These are phyloP conservation scores for Campylomormyrus tamandua DNA, from an alignment of 2,113 vertebrate species.

Conservation along the genomic window DNA sequence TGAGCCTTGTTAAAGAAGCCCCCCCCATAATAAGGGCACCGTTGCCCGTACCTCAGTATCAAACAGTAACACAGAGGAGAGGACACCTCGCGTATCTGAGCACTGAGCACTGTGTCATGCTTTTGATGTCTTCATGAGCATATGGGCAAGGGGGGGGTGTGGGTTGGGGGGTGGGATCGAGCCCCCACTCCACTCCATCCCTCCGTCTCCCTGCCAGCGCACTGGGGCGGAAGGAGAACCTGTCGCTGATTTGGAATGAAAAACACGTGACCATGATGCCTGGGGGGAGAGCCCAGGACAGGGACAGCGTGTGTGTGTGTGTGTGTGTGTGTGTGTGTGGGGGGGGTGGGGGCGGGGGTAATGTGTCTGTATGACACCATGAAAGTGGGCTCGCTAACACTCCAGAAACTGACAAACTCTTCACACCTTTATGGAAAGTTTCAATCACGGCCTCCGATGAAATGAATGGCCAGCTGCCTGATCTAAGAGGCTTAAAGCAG, in stretches of 20 bases:
- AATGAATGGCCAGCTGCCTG: not conserved
- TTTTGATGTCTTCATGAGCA: conserved; percentile 36
- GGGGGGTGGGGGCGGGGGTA: not conserved
- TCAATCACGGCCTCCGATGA: not conserved
- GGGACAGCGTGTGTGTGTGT: not conserved
- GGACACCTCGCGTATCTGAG: not conserved
- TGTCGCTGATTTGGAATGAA: not conserved
- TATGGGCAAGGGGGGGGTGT: conserved; percentile 15
- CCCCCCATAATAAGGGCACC: not conserved
- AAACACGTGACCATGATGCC: not conserved
- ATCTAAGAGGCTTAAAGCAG: not conserved
- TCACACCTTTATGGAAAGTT: not conserved
- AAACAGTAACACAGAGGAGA: not conserved
- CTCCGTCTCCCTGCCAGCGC: not conserved
- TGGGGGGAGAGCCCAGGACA: not conserved
- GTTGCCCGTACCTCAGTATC: not conserved
- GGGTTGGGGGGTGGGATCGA: not conserved
- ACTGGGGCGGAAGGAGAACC: not conserved
- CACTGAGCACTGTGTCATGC: not conserved
- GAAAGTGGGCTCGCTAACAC: not conserved
- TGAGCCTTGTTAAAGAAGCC: not conserved
- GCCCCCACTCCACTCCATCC: not conserved
- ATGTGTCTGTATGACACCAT: not conserved
- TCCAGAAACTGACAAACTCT: not conserved
- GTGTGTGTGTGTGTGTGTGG: not conserved